Conservation (phyloP, 2,888 invertebrate genomes). For the Leucophenga maculata region DNA sequence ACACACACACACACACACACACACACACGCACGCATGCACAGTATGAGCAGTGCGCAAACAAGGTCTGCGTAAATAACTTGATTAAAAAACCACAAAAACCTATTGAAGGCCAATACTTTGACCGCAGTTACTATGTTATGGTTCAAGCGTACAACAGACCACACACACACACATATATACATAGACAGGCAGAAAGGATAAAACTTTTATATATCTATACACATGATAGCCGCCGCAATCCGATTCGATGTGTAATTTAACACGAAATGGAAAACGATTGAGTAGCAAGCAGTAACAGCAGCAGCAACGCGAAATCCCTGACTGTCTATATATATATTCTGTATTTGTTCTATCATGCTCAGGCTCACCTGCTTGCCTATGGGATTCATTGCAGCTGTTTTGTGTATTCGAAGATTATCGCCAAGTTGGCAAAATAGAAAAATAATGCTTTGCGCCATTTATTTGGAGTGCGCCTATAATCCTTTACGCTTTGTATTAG, state of each 20-base stretch:
- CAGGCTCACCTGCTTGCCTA: conserved; percentile 1
- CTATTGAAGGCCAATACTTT: conserved; percentile 58
- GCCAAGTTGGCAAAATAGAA: conserved; percentile 21
- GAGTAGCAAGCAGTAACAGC: conserved; percentile 26
- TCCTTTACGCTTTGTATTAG: conserved; percentile 60
- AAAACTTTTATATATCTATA: conserved; percentile 14
- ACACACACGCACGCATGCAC: no score
- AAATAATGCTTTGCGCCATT: conserved; percentile 21
- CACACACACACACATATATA: conserved; percentile 26
- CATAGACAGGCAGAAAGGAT: not conserved
- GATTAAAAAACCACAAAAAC: conserved; percentile 66
- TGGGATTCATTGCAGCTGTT: conserved; percentile 20
- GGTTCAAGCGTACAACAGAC: not conserved
- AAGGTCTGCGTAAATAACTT: conserved; percentile 56
- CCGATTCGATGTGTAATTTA: conserved; percentile 65
- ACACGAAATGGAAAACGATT: conserved; percentile 65
- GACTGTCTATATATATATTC: no score
- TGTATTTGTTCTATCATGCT: no score
- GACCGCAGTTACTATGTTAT: conserved; percentile 37
- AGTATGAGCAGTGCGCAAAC: conserved; percentile 7
- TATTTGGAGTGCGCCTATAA: conserved; percentile 39
- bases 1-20: not conserved
- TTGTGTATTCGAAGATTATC: conserved; percentile 12
- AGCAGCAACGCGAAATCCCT: not conserved
- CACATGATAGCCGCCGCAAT: conserved; percentile 58